Evolutionary conservation across 2,113 vertebrate species (phyloP), one percentile per base, ranked within the genome.

Genomic region (Monopterus albus): DNA sequence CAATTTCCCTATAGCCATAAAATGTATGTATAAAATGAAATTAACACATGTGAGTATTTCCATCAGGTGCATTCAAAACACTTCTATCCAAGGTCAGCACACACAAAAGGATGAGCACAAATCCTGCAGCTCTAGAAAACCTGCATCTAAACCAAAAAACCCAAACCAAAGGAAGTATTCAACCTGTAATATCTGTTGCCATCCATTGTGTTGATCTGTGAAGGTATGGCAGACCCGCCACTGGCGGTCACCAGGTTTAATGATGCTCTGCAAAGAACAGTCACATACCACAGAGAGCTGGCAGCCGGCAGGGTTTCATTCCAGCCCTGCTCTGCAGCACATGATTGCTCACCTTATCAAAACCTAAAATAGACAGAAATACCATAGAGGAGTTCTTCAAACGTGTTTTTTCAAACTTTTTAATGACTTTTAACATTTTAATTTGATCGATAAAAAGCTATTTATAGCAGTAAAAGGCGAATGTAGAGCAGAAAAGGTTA

Each of bases 121-220:
- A 64, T 51, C 74, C 3, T 59, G 51, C 51, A 78, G 35, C 52
- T 49, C 74, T n/a, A n/a, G n/a, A n/a, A n/a, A n/a, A n/a, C n/a
- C n/a, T n/a, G n/a, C n/a, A n/a, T n/a, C n/a, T n/a, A n/a, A n/a
- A n/a, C n/a, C n/a, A n/a, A n/a, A n/a, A n/a, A n/a, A n/a, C n/a
- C n/a, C n/a, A 56, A 74, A 43, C 53, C 55, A 60, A 40, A 53
- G 36, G 7, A 73, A 50, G 12, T 3, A 5, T n/a, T 42, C 26
- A 69, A n/a, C 28, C 13, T 61, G 11, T 25, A 56, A 42, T 49
- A 31, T 49, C 43, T 42, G 21, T 4, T 45, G 42, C 51, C 43
- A 45, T 12, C 3, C 14, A 25, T 7, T 56, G 17, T 11, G n/a
- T 8, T 64, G 13, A 59, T 20, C 29, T 28, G 20, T 39, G 6